Conservation (phyloP, 23 tunicate genomes). For the Ciona savignyi region DNA sequence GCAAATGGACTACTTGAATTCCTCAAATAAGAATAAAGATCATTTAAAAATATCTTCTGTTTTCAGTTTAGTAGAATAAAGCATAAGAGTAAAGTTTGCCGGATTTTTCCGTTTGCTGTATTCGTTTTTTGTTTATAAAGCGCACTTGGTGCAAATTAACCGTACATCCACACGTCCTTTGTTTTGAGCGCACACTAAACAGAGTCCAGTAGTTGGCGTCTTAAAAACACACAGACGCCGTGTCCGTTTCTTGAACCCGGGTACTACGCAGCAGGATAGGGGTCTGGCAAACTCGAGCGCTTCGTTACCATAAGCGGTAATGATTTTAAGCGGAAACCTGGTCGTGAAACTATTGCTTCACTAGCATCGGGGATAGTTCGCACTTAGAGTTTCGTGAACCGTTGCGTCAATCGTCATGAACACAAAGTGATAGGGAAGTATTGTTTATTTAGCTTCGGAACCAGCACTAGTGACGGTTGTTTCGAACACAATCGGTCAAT, state of each 20-base stretch:
- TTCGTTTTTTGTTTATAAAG: no score
- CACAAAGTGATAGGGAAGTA: neutral
- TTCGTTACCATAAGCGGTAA: neutral
- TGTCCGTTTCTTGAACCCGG: neutral
- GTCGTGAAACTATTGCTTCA: neutral
- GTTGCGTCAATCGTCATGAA: neutral
- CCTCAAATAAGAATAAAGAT: no score
- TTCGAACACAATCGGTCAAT: neutral
- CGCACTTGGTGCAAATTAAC: neutral
- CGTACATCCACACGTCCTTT: neutral
- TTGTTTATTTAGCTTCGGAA: neutral
- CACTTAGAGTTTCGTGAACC: neutral
- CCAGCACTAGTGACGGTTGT: neutral
- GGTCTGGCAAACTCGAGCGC: neutral
- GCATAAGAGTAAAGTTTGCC: no score
- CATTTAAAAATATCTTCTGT: no score
- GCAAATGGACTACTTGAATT: no score
- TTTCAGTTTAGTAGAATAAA: no score
- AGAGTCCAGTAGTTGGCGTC: neutral
- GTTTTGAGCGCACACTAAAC: neutral
- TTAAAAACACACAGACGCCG: neutral
- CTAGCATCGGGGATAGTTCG: neutral
- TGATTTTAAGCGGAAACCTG: constrained; percentile 1
- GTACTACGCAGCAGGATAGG: neutral
- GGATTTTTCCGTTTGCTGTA: no score